Evolutionary conservation across 2,888 invertebrate genomes (phyloP), one percentile per base, ranked within the genome.

Genomic region (Parthenolecanium corni): DNA sequence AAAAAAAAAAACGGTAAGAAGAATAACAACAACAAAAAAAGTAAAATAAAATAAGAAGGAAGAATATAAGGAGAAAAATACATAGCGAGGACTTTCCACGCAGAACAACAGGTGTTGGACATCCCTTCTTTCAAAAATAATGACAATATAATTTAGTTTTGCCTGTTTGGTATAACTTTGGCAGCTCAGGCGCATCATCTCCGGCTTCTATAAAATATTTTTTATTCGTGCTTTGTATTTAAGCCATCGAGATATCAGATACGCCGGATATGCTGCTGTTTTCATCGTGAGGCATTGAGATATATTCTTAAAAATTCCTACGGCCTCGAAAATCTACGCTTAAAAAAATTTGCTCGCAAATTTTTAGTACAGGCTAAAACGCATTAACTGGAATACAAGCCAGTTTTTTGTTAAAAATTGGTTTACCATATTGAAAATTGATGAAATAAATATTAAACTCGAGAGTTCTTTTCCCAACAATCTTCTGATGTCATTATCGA

Each of bases 71-170:
- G 46, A 57, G 36, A 54, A 54, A 42, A 47, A 42, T n/a, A n/a
- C n/a, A n/a, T n/a, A n/a, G n/a, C 23, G 61, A 61, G 51, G 61
- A 61, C 61, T 61, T 61, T 61, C 61, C 61, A 61, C 61, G 40
- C 61, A 61, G 61, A 61, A 61, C 51, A 61, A 61, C 61, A 61
- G 61, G 61, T 61, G 61, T 61, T 51, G 61, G 61, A 61, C 61
- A 61, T 61, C 61, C 61, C 61, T 61, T 21, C 61, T 61, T 61
- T 61, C 36, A 61, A 61, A 61, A 61, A 61, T 61, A 61, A 61
- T 61, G 61, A 61, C 61, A 61, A 61, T 61, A 61, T 61, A 61
- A 61, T n/a, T n/a, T 61, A 61, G 61, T 61, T 61, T 61, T 51
- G 61, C 61, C 51, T 61, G 61, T 61, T 61, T 61, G 61, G 61